Conservation (phyloP, 2,888 invertebrate species). For the Machimus rusticus region DNA sequence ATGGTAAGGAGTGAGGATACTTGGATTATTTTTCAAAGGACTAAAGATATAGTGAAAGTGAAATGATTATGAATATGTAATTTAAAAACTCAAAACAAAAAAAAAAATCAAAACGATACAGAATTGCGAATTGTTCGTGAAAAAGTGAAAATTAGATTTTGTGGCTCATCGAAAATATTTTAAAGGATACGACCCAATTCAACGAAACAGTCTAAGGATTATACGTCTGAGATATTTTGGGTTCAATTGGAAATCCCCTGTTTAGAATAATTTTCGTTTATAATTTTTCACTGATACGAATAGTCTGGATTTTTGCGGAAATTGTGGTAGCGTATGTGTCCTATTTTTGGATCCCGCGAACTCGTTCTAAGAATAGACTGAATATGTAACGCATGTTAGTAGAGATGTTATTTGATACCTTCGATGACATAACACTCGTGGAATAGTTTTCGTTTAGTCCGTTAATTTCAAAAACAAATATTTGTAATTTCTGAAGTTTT, state of each 20-base stretch:
- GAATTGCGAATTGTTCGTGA: neutral
- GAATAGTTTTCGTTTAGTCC: neutral
- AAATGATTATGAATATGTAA: too few species aligned
- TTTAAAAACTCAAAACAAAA: neutral
- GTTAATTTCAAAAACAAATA: neutral
- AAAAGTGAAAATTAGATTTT: neutral
- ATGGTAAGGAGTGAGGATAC: constrained; percentile 59
- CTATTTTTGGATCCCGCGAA: constrained; percentile 18
- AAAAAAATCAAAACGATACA: neutral
- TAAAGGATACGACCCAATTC: neutral
- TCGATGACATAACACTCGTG: neutral
- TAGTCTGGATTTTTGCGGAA: neutral
- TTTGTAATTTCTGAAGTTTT: neutral
- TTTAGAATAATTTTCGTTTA: neutral
- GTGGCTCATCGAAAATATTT: neutral
- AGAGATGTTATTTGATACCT: constrained; percentile 3
- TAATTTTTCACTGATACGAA: neutral
- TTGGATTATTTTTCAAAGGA: neutral
- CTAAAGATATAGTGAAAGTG: neutral
- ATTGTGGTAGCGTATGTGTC: neutral
- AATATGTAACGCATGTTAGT: neutral
- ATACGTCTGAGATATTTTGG: neutral
- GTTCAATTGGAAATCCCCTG: neutral
- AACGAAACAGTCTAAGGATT: neutral
- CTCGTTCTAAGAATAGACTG: constrained; percentile 15